Evolutionary conservation across 2,797 vertebrate species (phyloP), one percentile per base, ranked within the genome.

Genomic region (Diceros bicornis): DNA sequence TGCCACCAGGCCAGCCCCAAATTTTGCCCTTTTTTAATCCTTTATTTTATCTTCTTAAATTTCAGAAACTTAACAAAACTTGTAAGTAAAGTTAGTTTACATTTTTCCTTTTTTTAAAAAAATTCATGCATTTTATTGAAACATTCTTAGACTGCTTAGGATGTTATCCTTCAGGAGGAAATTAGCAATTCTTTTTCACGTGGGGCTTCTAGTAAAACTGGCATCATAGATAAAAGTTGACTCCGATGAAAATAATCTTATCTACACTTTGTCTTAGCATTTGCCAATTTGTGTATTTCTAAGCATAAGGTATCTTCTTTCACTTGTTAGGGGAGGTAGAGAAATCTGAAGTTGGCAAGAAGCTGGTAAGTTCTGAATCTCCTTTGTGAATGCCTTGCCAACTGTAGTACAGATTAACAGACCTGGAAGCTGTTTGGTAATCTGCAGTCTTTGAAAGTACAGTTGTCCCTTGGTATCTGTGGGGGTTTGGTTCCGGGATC

Each of bases 11-110:
- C 41, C 41, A 41, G 41, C 41, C 41, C 41, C 25, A 71, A 52
- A 78, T n/a, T 88, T 69, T 86, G 13, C 8, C 23, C 64, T 61
- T 34, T 89, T 50, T 62, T 13, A 66, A 57, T 57, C 34, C 27
- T 92, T 62, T 62, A 57, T 95, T 92, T 96, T 94, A 78, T 47
- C 61, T 57, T 81, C 27, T n/a, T 78, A 86, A 71, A 25, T 81
- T 75, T 77, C 44, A 66, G 37, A 78, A 78, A 44, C 62, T 27
- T 88, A 92, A 59, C 8, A 62, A 59, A 71, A 79, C 32, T 93
- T 96, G 44, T 27, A 89, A 37, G 69, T 66, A 85, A 23, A 86
- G 13, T 55, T 84, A 61, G 21, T 72, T 89, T 89, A 18, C 18
- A 27, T 69, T 81, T 82, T 85, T 86, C 9, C 41, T 87, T 74